phyloP scores from a whole-genome alignment of 1,140 invertebrate genomes.

The Spodoptera litura region DNA sequence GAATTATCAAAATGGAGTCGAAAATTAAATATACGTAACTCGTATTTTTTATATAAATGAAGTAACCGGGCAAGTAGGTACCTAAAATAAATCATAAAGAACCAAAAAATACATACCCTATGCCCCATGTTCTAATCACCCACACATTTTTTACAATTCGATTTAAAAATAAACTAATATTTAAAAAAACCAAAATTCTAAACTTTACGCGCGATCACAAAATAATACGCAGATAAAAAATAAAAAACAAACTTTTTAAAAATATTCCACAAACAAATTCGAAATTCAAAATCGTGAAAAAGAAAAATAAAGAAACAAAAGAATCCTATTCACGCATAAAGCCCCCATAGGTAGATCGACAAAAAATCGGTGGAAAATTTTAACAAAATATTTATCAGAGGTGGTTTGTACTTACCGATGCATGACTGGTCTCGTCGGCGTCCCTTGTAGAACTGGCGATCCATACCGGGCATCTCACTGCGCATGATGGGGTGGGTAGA shows the following conservation, averaged over 20 bases:
- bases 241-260: not conserved
- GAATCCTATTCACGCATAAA: not conserved
- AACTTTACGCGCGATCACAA: not conserved
- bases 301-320: not conserved
- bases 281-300: not conserved
- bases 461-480: constrained; percentile 60
- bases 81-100: too few relatives aligned
- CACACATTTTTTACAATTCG: too few relatives aligned
- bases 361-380: not conserved
- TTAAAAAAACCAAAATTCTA: not conserved
- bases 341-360: not conserved
- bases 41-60: too few relatives aligned
- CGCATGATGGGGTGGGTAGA: constrained; percentile 59
- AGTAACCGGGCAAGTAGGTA: too few relatives aligned
- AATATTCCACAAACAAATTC: not conserved
- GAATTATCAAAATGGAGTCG: too few relatives aligned
- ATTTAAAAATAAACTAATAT: not conserved
- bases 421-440: constrained; percentile 45
- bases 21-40: too few relatives aligned
- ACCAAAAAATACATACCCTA: too few relatives aligned
- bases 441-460: constrained; percentile 55
- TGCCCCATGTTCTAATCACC: too few relatives aligned
- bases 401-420: constrained; percentile 45
- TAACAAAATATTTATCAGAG: not conserved
- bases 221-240: not conserved